A percentile compares a stretch with the other conserved stretches of the same genome.
Evolutionary conservation across 2,797 vertebrate species (phyloP).

Genomic region (Eulemur albifrons): DNA sequence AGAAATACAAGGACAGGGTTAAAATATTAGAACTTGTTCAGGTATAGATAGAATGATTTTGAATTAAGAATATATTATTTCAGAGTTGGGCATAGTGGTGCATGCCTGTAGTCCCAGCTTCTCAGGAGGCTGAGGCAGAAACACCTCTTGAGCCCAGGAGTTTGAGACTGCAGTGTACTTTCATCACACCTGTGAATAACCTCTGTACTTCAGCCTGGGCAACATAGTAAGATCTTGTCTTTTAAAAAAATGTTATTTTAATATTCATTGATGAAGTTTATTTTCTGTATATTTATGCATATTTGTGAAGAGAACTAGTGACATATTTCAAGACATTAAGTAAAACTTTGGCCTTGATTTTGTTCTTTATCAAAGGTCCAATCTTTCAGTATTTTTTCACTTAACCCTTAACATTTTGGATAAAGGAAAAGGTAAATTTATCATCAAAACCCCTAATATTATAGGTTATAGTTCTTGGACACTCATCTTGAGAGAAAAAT

Average conservation of each 20-base stretch:
- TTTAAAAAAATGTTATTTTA: not conserved
- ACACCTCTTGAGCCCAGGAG: not conserved
- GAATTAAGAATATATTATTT: not conserved
- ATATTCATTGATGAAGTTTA: not conserved
- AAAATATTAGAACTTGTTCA: not conserved
- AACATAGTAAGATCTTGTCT: not conserved
- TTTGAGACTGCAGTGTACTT: not conserved
- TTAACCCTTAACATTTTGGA: conserved; percentile 66
- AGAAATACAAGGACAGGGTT: not conserved
- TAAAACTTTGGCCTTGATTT: not conserved
- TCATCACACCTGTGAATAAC: not conserved
- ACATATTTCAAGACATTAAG: not conserved
- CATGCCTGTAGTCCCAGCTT: not conserved
- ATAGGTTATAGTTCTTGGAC: conserved; percentile 32
- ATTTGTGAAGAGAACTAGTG: not conserved
- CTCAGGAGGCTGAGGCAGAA: not conserved
- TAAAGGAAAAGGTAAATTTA: conserved; percentile 54
- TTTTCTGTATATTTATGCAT: not conserved
- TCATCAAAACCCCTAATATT: conserved; percentile 44
- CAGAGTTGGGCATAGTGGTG: no score
- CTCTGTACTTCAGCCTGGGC: not conserved
- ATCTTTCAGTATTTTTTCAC: conserved; percentile 58
- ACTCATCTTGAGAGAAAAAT: conserved; percentile 15
- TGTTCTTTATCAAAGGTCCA: conserved; percentile 68
- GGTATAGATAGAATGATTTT: not conserved